A percentile compares a stretch with the other conserved stretches of the same genome.
These are phyloP conservation scores for Clarias gariepinus DNA, from an alignment of 2,113 vertebrate genomes.

Conservation along the genomic window DNA sequence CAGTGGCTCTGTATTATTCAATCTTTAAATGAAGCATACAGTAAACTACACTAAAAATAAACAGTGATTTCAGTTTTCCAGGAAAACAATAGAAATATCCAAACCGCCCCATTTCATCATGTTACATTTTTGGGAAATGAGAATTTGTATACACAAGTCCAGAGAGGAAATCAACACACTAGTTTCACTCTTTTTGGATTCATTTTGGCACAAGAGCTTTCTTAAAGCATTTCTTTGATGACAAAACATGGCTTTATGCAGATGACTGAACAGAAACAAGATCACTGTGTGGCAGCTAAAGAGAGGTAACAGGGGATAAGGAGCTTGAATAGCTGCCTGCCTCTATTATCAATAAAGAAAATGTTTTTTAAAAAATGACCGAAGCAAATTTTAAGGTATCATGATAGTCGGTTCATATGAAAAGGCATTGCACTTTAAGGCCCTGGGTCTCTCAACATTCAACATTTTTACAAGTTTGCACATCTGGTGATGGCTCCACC, in stretches of 20 bases:
- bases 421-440: slow-evolving; percentile 62
- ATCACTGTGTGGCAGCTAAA: not conserved
- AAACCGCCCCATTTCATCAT: slow-evolving; percentile 38
- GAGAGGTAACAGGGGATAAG: not conserved
- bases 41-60: slow-evolving; percentile 36
- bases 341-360: not conserved
- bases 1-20: slow-evolving; percentile 22
- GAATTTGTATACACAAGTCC: slow-evolving; percentile 47
- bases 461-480: slow-evolving; percentile 56
- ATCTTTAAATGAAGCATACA: slow-evolving; percentile 18
- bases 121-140: not conserved
- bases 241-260: not conserved
- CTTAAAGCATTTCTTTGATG: slow-evolving; percentile 1
- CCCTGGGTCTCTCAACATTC: slow-evolving; percentile 73
- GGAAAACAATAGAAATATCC: slow-evolving; percentile 28
- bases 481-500: slow-evolving; percentile 65
- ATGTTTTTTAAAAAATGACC: not conserved
- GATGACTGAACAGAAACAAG: not conserved
- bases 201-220: not conserved
- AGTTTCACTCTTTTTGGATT: slow-evolving; percentile 11
- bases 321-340: slow-evolving; percentile 5
- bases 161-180: slow-evolving; percentile 43
- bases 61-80: slow-evolving; percentile 26
- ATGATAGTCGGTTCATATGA: slow-evolving; percentile 14
- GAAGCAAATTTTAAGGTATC: not conserved